Percentiles rank a stretch among this genome's conserved stretches.
phyloP scores from a whole-genome alignment of 2,888 invertebrate genomes.

The Cataglyphis altisquamis region DNA sequence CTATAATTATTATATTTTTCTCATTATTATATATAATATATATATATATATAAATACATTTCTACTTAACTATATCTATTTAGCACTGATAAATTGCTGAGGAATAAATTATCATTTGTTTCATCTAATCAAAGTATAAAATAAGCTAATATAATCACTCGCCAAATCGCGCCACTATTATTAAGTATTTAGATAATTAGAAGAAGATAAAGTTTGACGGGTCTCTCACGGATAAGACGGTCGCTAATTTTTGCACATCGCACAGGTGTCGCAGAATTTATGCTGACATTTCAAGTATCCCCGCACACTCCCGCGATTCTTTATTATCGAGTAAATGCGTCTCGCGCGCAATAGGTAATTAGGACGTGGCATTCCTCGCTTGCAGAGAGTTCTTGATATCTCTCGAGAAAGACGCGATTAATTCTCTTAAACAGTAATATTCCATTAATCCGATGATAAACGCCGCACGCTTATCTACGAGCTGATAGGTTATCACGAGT shows the following conservation, averaged over 20 bases:
- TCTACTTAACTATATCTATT: neutral
- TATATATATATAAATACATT: too few relatives aligned
- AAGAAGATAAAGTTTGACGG: neutral
- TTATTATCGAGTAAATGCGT: slow-evolving; percentile 14
- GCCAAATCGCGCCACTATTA: neutral
- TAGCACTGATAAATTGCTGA: neutral
- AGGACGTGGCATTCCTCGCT: slow-evolving; percentile 28
- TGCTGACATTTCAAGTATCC: slow-evolving; percentile 17
- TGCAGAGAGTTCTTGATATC: slow-evolving; percentile 11
- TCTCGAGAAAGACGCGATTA: slow-evolving; percentile 36
- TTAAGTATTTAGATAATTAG: neutral
- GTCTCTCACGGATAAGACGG: neutral
- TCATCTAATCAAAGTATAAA: neutral
- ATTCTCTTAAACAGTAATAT: slow-evolving; percentile 69
- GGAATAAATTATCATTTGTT: neutral
- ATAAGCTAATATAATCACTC: neutral
- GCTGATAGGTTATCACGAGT: slow-evolving; percentile 70
- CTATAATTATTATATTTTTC: too few relatives aligned
- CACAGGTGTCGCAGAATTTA: slow-evolving; percentile 13
- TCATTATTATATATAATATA: too few relatives aligned
- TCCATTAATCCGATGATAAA: slow-evolving; percentile 72
- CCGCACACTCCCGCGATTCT: slow-evolving; percentile 16
- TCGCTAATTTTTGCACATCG: slow-evolving; percentile 13
- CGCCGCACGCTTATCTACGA: slow-evolving; percentile 61
- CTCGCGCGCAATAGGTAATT: slow-evolving; percentile 42